These are phyloP conservation scores for Coregonus sp. DNA, from an alignment of 2,797 vertebrate genomes.

Conservation along the genomic window DNA sequence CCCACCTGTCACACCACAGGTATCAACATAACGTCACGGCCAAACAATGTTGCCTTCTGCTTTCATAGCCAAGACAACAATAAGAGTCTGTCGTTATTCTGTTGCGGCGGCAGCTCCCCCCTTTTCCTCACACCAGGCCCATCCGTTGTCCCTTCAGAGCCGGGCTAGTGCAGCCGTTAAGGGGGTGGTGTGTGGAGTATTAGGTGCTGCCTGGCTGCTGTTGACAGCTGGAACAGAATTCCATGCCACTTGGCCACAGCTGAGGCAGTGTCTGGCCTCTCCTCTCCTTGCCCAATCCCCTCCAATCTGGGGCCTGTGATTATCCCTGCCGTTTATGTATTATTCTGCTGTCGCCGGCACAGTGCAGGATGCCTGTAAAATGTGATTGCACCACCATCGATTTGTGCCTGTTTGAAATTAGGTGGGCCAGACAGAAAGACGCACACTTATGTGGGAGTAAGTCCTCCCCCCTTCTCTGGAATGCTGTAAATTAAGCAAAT, in stretches of 20 bases:
- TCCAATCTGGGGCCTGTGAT: slow-evolving; percentile 39
- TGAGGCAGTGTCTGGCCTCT: slow-evolving; percentile 38
- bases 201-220: slow-evolving; percentile 42
- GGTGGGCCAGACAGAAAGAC: slow-evolving; percentile 43
- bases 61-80: slow-evolving; percentile 17
- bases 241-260: slow-evolving; percentile 44
- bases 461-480: not conserved
- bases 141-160: not conserved
- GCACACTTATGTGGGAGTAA: slow-evolving; percentile 35
- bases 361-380: slow-evolving; percentile 50
- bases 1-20: slow-evolving; percentile 17
- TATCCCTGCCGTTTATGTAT: slow-evolving; percentile 55
- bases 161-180: slow-evolving; percentile 35
- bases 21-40: not conserved
- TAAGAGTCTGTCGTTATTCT: slow-evolving; percentile 2
- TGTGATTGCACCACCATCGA: slow-evolving; percentile 62
- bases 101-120: not conserved
- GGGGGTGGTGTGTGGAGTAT: slow-evolving; percentile 20
- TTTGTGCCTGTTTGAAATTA: slow-evolving; percentile 67
- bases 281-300: slow-evolving; percentile 25
- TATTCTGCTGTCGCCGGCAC: slow-evolving; percentile 32
- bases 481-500: too few species aligned
- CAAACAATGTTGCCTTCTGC: slow-evolving; percentile 29
- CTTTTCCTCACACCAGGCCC: not conserved
- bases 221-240: slow-evolving; percentile 49